Conservation (phyloP, 1,140 invertebrate species). For the Nymphalis io region DNA sequence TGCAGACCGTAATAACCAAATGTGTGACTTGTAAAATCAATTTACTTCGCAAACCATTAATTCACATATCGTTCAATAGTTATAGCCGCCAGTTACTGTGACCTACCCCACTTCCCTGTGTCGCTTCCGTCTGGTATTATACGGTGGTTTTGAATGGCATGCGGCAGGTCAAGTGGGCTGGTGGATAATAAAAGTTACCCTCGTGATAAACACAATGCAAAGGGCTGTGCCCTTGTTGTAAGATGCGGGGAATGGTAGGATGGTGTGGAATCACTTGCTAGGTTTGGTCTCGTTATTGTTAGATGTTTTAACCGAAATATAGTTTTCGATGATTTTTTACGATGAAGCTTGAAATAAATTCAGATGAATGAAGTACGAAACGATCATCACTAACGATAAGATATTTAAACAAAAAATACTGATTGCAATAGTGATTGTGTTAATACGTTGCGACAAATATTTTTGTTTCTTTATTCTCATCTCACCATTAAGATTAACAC, state of each 20-base stretch:
- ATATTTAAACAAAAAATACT: no score
- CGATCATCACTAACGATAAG: no score
- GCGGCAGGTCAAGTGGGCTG: constrained; percentile 50
- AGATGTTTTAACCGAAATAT: constrained; percentile 13
- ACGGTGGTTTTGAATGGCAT: constrained; percentile 48
- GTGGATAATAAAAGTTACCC: constrained; percentile 75
- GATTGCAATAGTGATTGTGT: no score
- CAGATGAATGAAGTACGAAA: no score
- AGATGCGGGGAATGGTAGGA: constrained; percentile 56
- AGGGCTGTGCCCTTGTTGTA: constrained; percentile 63
- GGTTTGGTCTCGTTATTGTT: constrained; percentile 28
- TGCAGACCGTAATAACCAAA: constrained; percentile 45
- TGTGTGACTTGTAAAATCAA: constrained; percentile 70
- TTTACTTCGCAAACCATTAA: constrained; percentile 75
- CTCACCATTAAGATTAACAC: no score
- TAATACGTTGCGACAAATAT: no score
- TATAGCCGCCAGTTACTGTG: constrained; percentile 48
- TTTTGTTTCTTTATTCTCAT: no score
- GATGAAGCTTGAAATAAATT: background rate
- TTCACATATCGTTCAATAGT: constrained; percentile 70
- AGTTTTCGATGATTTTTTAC: constrained; percentile 13
- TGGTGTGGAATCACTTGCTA: constrained; percentile 51
- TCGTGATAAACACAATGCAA: constrained; percentile 71
- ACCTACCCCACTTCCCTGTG: constrained; percentile 40
- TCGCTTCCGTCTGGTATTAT: background rate